Conservation (phyloP, 2,797 vertebrate genomes). For the Sebastiscus albofasciatus region DNA sequence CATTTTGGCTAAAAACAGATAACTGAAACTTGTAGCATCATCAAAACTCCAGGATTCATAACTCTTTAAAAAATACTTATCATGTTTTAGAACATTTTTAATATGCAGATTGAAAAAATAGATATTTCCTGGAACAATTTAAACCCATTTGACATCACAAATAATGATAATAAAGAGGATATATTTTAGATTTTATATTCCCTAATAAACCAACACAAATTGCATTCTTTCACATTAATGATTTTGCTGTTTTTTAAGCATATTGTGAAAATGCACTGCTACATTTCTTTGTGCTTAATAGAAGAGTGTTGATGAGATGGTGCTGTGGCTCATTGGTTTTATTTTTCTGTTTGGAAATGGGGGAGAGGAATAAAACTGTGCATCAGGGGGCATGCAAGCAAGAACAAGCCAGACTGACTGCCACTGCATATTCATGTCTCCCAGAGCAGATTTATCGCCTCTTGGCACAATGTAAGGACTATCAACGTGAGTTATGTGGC, state of each 20-base stretch:
- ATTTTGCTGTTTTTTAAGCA: slow-evolving; percentile 47
- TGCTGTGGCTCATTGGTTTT: slow-evolving; percentile 80
- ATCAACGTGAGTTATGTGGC: slow-evolving; percentile 91
- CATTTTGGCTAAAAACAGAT: slow-evolving; percentile 11
- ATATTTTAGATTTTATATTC: neutral
- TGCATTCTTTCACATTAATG: slow-evolving; percentile 17
- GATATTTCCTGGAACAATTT: neutral
- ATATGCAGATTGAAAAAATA: neutral
- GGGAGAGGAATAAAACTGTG: slow-evolving; percentile 71
- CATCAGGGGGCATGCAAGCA: slow-evolving; percentile 70
- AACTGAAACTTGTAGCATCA: neutral
- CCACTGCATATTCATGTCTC: slow-evolving; percentile 86
- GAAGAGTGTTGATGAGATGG: slow-evolving; percentile 70
- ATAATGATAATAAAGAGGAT: neutral
- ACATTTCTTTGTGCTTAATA: slow-evolving; percentile 65
- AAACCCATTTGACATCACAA: neutral
- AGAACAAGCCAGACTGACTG: slow-evolving; percentile 75
- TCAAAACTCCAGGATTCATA: neutral
- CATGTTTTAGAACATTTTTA: neutral
- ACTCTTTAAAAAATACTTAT: neutral
- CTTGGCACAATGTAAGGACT: slow-evolving; percentile 87
- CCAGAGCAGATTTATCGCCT: slow-evolving; percentile 87
- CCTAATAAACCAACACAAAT: neutral
- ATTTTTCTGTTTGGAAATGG: slow-evolving; percentile 74
- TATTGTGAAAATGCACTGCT: slow-evolving; percentile 44